Base-by-base conservation (phyloP, 1,140 invertebrate species). In the Procambarus clarkii region DNA sequence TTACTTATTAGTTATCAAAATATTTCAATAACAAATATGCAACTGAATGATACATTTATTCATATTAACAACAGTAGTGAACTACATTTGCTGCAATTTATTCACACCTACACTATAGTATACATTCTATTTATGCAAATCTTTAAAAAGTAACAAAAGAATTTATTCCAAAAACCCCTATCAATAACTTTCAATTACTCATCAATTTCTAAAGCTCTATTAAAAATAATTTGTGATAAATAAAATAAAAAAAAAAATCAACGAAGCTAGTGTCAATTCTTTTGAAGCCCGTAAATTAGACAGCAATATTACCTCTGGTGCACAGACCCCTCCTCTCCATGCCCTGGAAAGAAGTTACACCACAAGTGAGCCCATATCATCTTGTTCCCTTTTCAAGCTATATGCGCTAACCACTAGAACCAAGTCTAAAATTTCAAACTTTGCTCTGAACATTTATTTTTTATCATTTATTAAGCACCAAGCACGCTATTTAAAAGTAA, bases 271-370 rank as follows among this genome's bases (percentile, higher is more conserved):
- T 48, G 77, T 79, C 48, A 54, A 79, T 48, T 48, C 45, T 79
- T 79, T 48, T 79, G 48, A 79, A 79, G 77, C 18, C 18, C 48
- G 21, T 48, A 79, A n/a, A 79, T 79, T 13, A n/a, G 48, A 79
- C 45, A 54, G 77, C 48, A 54, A 54, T 48, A 46, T 54, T 79
- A 48, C 50, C 50, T 82, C 50, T 58, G 54, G 50, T 58, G 80
- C 48, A 54, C 48, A 54, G 80, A 82, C 24, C 48, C 80, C 54
- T 82, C 80, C 80, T 82, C 80, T 82, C 54, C 80, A 82, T 82
- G 80, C 3, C 80, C 80, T 82, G 80, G 46, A 82, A 82, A 82
- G 80, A 82, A 82, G 77, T 82, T 54, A 82, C 80, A 82, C 50
- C 18, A 50, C 9, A 50, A 54, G 50, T 82, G 24, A 82, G 80